Base-by-base conservation (phyloP, 2,888 invertebrate species). In the Trissonchulus sp. region DNA sequence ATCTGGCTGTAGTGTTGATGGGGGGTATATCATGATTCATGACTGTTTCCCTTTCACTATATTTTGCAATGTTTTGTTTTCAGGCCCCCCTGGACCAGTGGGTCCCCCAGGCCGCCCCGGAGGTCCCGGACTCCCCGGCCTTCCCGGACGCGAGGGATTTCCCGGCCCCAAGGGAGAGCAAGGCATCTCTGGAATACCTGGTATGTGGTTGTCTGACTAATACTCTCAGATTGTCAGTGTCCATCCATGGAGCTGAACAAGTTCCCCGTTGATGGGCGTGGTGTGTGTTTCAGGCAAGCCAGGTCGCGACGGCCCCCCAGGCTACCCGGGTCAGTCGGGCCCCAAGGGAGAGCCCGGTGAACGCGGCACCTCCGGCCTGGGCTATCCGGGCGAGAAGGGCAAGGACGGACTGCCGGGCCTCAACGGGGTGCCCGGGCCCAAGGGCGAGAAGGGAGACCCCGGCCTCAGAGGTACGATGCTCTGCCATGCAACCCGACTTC, bases 141-240 rank as follows among this genome's bases (percentile, higher is more conserved):
- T 76, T 28, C 73, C 71, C 3, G 81, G 85, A 68, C 74, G 78
- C 34, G 81, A 82, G 38, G 86, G 86, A 74, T 73, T 90, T 31
- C 90, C 91, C 28, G 94, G 94, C 65, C 88, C 88, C 0, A 88
- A 92, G 79, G 31, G 30, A 3, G 81, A 62, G 38, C 1, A 68
- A 37, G 3, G 81, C 82, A 71, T 62, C 73, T 15, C 15, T 48
- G 35, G 77, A 76, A 31, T 69, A 37, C 35, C 63, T 15, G 48
- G 48, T 48, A 48, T 23, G n/a, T n/a, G n/a, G n/a, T n/a, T n/a
- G n/a, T n/a, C n/a, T n/a, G n/a, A n/a, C n/a, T n/a, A n/a, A n/a
- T n/a, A n/a, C n/a, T n/a, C n/a, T n/a, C n/a, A n/a, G n/a, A n/a
- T n/a, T n/a, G n/a, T n/a, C n/a, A n/a, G n/a, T n/a, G n/a, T n/a